These are phyloP conservation scores for Lepidostoma basale DNA, from an alignment of 1,140 invertebrate genomes.

Conservation along the genomic window DNA sequence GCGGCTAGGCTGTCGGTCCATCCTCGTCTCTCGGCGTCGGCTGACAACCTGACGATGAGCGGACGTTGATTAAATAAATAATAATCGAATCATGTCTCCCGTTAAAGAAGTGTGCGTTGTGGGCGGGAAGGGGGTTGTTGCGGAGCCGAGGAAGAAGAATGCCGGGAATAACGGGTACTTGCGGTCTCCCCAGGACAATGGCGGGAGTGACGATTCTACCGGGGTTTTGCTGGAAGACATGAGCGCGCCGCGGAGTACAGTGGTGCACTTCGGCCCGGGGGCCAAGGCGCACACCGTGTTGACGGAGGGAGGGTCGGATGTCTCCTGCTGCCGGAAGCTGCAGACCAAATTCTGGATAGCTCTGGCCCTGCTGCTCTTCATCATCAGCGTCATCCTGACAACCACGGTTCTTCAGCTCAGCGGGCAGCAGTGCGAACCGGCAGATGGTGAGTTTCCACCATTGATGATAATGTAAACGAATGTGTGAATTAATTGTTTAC, in stretches of 20 bases:
- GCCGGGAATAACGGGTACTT: slow-evolving; percentile 39
- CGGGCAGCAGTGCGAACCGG: not conserved
- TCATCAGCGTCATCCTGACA: slow-evolving; percentile 29
- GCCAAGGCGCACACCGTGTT: slow-evolving; percentile 27
- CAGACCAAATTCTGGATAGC: slow-evolving; percentile 15
- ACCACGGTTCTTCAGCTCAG: slow-evolving; percentile 25
- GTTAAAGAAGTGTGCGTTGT: slow-evolving; percentile 20
- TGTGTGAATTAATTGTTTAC: too few relatives aligned
- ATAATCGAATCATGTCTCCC: slow-evolving; percentile 11
- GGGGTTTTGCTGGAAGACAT: slow-evolving; percentile 32
- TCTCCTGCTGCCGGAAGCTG: not conserved
- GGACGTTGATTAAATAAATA: not conserved
- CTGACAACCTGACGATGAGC: not conserved
- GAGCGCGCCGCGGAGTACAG: slow-evolving; percentile 31
- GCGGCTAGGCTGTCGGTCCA: not conserved
- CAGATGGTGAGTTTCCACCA: slow-evolving; percentile 1
- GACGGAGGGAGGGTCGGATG: not conserved
- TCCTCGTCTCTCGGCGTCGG: not conserved
- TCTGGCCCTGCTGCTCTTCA: slow-evolving; percentile 25
- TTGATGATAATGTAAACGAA: too few relatives aligned
- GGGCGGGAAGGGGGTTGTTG: not conserved
- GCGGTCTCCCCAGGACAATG: slow-evolving; percentile 21
- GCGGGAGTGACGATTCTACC: slow-evolving; percentile 27
- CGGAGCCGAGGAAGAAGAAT: slow-evolving; percentile 16
- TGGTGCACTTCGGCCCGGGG: slow-evolving; percentile 35